These are phyloP conservation scores for Notechis scutatus DNA, from an alignment of 2,113 vertebrate genomes.

Conservation along the genomic window DNA sequence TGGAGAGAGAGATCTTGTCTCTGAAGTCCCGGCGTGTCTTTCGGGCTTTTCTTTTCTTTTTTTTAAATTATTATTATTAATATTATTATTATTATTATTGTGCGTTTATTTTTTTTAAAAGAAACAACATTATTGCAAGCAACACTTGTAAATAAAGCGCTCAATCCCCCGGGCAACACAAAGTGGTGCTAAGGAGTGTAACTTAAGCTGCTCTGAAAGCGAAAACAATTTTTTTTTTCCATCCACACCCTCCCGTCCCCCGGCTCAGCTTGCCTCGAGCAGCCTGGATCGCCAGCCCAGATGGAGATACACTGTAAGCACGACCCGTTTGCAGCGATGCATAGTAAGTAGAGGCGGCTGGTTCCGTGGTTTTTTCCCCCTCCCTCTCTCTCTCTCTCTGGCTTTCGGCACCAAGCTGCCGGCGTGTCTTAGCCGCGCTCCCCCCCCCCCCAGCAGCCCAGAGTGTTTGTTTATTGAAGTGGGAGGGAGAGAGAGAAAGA, in stretches of 20 bases:
- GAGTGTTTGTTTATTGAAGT: conserved; percentile 43
- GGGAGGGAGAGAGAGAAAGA: neutral
- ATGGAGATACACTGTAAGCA: conserved; percentile 99
- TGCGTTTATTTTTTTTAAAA: neutral
- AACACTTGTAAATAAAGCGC: neutral
- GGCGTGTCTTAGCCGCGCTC: neutral
- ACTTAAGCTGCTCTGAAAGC: neutral
- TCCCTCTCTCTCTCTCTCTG: neutral
- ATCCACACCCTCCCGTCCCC: neutral
- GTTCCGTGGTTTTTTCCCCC: conserved; percentile 50
- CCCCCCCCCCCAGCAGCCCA: neutral
- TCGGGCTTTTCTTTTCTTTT: neutral
- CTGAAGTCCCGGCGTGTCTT: neutral
- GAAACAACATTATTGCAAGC: neutral
- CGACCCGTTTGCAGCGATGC: conserved; percentile 99
- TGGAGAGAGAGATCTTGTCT: neutral
- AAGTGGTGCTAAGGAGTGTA: conserved; percentile 1
- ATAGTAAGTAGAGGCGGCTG: conserved; percentile 88
- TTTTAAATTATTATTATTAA: no score
- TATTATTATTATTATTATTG: neutral
- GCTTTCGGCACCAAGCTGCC: neutral
- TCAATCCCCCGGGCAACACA: neutral
- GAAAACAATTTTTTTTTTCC: neutral
- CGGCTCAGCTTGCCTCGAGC: conserved; percentile 8
- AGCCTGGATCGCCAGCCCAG: conserved; percentile 61